Evolutionary conservation across 2,797 vertebrate species (phyloP), one percentile per base, ranked within the genome.

Genomic region (Ctenochaetus hawaiiensis): DNA sequence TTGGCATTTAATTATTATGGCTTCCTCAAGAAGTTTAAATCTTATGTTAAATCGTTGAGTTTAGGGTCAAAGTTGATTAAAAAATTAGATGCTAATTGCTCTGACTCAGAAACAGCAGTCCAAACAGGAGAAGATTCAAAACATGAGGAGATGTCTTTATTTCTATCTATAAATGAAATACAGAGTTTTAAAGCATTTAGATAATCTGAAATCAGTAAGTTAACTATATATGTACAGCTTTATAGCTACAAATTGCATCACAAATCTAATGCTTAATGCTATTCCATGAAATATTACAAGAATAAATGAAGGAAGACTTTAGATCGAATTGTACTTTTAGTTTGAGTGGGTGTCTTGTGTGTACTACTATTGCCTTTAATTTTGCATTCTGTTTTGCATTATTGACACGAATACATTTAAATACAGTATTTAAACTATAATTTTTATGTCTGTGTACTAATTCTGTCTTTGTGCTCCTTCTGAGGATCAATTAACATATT

Each of bases 41-140:
- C n/a, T n/a, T n/a, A n/a, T n/a, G 37, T 34, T 51, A 52, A 56
- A 53, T 64, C 43, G 23, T 64, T 44, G 7, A 39, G 4, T 64
- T 48, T 16, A 39, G 43, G 26, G 43, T 48, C 20, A 48, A 47
- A 45, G 9, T 22, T 54, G n/a, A 41, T 41, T 41, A 12, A 12
- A 41, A 9, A 65, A 72, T 56, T 2, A 44, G 47, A 59, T n/a
- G n/a, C 39, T 51, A 57, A 76, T 69, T 18, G 13, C 1, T 43
- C 30, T 13, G 22, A 54, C 37, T 45, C 43, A 54, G 41, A 41
- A 18, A 17, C 5, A 30, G 26, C 23, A 18, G 18, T 23, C 23
- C 14, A 47, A 37, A 37, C 45, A 44, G 57, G 51, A 34, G 34
- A 10, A 22, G 45, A 34, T 41, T 49, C 54, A 48, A 34, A 41